A percentile compares a stretch with the other conserved stretches of the same genome.
phyloP scores from a whole-genome alignment of 1,140 invertebrate species.

The Pogonomyrmex barbatus region DNA sequence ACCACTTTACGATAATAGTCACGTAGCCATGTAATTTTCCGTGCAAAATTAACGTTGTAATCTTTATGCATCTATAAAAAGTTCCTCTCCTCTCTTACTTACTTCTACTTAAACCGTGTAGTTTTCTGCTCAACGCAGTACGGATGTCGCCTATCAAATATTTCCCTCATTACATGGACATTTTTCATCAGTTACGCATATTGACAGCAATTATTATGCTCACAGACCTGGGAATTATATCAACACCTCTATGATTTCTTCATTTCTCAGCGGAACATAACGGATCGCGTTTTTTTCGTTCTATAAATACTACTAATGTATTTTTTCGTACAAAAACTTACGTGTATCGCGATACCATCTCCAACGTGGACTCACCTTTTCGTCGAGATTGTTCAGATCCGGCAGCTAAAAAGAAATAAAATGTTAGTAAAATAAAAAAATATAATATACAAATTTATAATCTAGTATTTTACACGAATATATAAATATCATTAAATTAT shows the following conservation, averaged over 20 bases:
- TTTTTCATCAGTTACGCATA: neutral
- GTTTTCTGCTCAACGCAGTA: neutral
- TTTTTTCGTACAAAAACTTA: neutral
- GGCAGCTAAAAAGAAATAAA: slow-evolving; percentile 82
- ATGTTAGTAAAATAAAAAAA: neutral
- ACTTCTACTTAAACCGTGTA: slow-evolving; percentile 1
- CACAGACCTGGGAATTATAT: neutral
- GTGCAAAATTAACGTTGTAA: slow-evolving; percentile 30
- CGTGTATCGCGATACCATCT: neutral
- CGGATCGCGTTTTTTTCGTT: neutral
- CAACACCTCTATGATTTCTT: neutral
- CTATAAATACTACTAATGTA: neutral
- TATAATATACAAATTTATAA: neutral
- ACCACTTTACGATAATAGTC: slow-evolving; percentile 41
- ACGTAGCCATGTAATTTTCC: slow-evolving; percentile 43
- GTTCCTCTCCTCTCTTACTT: neutral
- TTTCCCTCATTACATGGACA: neutral
- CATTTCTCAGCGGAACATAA: neutral
- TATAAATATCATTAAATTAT: neutral
- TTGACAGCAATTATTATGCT: neutral
- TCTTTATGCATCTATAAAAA: slow-evolving; percentile 1
- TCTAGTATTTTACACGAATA: neutral
- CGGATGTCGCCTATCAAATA: neutral
- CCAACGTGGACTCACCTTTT: slow-evolving; percentile 80
- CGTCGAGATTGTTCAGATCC: slow-evolving; percentile 81